Evolutionary conservation across 2,113 vertebrate genomes (phyloP), one percentile per base, ranked within the genome.

Genomic region (Tragelaphus scriptus): DNA sequence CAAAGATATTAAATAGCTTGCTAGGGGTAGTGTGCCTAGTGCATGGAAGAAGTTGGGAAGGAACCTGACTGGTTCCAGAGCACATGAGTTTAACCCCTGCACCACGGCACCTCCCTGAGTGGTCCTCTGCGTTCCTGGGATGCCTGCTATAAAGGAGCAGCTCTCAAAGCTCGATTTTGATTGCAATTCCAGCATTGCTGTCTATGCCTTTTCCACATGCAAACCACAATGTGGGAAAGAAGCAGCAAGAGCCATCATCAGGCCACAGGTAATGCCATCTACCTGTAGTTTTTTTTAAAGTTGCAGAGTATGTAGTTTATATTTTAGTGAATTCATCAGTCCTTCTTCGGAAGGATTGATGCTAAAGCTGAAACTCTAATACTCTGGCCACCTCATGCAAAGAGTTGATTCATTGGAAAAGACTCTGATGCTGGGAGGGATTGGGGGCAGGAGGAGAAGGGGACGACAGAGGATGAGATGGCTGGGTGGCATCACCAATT

Each of bases 11-110:
- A 49, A 26, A 5, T 14, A 55, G 3, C 56, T 40, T 36, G 23
- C 36, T 79, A 1, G 4, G 58, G 10, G 59, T 30, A 28, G 32
- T 0, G 5, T 40, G 13, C 25, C 6, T 81, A 49, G 9, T 14
- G 13, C 6, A 1, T 17, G 8, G n/a, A 6, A 10, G 9, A 32
- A 56, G 8, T 28, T 36, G 58, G 13, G 13, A 80, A 63, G 68
- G n/a, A 26, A 12, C 6, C 6, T 11, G 49, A 12, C 9, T 89
- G 80, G 32, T 80, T 68, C 51, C 26, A 32, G 9, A 30, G 30
- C 11, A 2, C n/a, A 10, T n/a, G 80, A 1, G 0, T 19, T 32
- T 91, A 28, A 36, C 23, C 5, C 32, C 12, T 16, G 16, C 0
- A 21, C 2, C 4, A 17, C 4, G 53, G 30, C 10, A 7, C 21